Evolutionary conservation across 2,888 invertebrate genomes (phyloP).

Genomic region (Oxyteleia sp.): DNA sequence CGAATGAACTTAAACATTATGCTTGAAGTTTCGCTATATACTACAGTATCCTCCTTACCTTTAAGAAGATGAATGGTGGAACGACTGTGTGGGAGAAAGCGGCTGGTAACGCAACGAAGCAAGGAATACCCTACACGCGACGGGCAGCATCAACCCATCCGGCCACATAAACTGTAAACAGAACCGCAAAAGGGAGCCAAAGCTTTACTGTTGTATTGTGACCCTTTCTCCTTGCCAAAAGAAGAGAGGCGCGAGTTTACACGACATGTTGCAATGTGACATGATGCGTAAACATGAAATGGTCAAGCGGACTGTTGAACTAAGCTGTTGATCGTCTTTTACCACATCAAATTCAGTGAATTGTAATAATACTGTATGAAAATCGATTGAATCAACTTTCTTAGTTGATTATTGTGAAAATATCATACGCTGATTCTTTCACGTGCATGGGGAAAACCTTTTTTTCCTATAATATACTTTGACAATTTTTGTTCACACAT

Average conservation of each 20-base stretch:
- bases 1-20: conserved; percentile 36
- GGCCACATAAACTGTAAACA: conserved; percentile 85
- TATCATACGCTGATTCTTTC: too few relatives aligned
- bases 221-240: conserved; percentile 62
- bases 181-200: conserved; percentile 67
- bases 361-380: too few relatives aligned
- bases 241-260: conserved; percentile 69
- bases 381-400: too few relatives aligned
- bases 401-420: too few relatives aligned
- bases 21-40: conserved; percentile 51
- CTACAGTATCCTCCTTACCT: conserved; percentile 55
- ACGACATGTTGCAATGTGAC: conserved; percentile 76
- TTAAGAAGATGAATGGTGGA: conserved; percentile 81
- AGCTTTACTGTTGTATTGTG: conserved; percentile 60
- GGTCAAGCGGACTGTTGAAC: conserved; percentile 84
- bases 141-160: conserved; percentile 86
- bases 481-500: too few relatives aligned
- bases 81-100: conserved; percentile 88
- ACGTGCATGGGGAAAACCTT: too few relatives aligned
- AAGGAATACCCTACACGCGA: conserved; percentile 86
- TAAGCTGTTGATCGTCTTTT: conserved; percentile 86
- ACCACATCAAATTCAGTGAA: conserved; percentile 77
- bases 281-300: conserved; percentile 81
- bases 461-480: too few relatives aligned
- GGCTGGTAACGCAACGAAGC: conserved; percentile 87